These are phyloP conservation scores for Phlogophora meticulosa DNA, from an alignment of 2,888 invertebrate species.

Conservation along the genomic window DNA sequence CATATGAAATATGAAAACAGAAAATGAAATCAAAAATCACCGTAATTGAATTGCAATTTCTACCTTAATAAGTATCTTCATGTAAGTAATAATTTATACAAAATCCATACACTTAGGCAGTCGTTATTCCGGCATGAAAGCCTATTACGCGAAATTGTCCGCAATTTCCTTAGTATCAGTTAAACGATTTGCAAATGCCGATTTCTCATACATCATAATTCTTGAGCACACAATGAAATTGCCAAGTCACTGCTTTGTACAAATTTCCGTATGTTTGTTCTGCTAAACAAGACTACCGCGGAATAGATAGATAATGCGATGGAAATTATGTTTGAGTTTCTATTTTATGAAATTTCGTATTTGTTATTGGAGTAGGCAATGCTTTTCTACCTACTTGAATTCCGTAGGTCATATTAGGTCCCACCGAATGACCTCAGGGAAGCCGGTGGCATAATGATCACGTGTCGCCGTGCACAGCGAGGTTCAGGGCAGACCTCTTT, in stretches of 20 bases:
- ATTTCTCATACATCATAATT: conserved; percentile 90
- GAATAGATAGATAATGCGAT: conserved; percentile 36
- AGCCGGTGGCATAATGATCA: no score
- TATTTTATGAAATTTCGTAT: not conserved
- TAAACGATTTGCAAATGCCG: conserved; percentile 90
- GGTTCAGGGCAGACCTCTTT: no score
- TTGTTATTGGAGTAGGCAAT: not conserved
- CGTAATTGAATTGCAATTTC: conserved; percentile 23
- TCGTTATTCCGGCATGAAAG: conserved; percentile 73
- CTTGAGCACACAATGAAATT: conserved; percentile 89
- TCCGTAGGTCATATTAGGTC: no score
- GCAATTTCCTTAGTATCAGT: conserved; percentile 88
- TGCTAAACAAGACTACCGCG: conserved; percentile 66
- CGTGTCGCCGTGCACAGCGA: no score
- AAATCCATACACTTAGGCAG: conserved; percentile 63
- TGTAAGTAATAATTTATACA: conserved; percentile 64
- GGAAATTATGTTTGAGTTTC: conserved; percentile 47
- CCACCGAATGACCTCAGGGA: no score
- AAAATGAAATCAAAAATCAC: conserved; percentile 19
- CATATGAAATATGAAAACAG: not conserved
- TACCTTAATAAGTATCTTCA: conserved; percentile 36
- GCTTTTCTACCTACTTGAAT: no score
- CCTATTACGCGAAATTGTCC: conserved; percentile 88
- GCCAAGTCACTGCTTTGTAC: conserved; percentile 85
- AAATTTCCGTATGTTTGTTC: conserved; percentile 81